Percentiles rank a stretch among this genome's conserved stretches.
phyloP scores from a whole-genome alignment of 1,140 invertebrate genomes.

The Drosophila kikkawai region DNA sequence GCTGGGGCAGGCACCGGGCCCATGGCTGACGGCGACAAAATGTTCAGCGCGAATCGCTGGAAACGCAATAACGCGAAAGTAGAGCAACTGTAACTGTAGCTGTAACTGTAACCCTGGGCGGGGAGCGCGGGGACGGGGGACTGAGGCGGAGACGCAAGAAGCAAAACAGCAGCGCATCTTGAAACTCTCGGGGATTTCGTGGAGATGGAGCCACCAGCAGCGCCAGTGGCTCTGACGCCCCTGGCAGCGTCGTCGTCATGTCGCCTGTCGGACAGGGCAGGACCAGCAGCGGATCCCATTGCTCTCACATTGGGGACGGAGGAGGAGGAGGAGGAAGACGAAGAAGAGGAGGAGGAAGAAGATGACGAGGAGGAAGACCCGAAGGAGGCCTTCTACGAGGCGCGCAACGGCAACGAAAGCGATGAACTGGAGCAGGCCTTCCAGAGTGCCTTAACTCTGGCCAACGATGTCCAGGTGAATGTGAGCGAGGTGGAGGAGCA shows the following conservation, averaged over 20 bases:
- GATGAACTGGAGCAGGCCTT: slow-evolving; percentile 73
- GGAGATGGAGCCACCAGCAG: slow-evolving; percentile 42
- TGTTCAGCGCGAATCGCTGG: slow-evolving; percentile 26
- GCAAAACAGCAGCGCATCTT: slow-evolving; percentile 25
- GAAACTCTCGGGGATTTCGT: background rate
- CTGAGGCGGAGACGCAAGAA: slow-evolving; percentile 4
- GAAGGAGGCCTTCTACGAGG: slow-evolving; percentile 68
- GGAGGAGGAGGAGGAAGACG: slow-evolving; percentile 39
- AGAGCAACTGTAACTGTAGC: slow-evolving; percentile 48
- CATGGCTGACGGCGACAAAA: slow-evolving; percentile 34
- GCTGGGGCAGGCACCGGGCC: background rate
- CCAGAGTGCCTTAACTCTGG: slow-evolving; percentile 65
- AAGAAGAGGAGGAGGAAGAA: slow-evolving; percentile 27
- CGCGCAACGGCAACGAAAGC: slow-evolving; percentile 68
- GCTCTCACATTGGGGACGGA: slow-evolving; percentile 14
- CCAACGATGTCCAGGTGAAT: slow-evolving; percentile 68
- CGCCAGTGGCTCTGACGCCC: slow-evolving; percentile 29
- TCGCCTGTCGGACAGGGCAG: slow-evolving; percentile 23
- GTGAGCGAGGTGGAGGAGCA: slow-evolving; percentile 52
- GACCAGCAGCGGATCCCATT: slow-evolving; percentile 25
- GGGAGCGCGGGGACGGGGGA: slow-evolving; percentile 13
- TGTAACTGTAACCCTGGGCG: slow-evolving; percentile 34
- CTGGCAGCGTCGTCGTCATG: slow-evolving; percentile 29
- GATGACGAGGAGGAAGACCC: slow-evolving; percentile 64
- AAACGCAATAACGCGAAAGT: slow-evolving; percentile 41